Evolutionary conservation across 2,113 vertebrate species (phyloP), one percentile per base, ranked within the genome.

Genomic region (Stomatorhinus ivindoensis): DNA sequence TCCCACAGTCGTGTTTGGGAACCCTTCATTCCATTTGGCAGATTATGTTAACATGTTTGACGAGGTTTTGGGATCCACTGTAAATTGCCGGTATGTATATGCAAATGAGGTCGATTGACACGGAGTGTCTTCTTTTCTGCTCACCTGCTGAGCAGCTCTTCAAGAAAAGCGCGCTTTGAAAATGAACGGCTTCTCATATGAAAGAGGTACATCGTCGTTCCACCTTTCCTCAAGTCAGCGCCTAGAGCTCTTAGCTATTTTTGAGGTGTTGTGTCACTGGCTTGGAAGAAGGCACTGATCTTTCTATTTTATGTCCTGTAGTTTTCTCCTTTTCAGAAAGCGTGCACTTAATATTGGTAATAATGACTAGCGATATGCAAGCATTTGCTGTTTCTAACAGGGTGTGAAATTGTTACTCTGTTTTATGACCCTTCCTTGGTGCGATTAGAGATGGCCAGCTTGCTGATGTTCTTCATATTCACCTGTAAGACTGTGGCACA

Each of bases 91-190:
- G 46, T 13, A 19, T 76, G 42, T 47, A 47, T 88, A 88, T 73
- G 58, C 87, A 69, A 88, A 88, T 88, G 11, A 47, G 13, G 4
- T 7, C 15, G 9, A 27, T 73, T 69, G 3, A 92, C 91, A 21
- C 17, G 92, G 92, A 90, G 89, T 92, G 91, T 93, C 92, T 92
- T 92, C 90, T 91, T 87, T 24, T 44, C 39, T 1, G 39, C 86
- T 87, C 53, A 61, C 39, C 86, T 87, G 51, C 53, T 27, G 53
- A 87, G 53, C 86, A 44, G 31, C 86, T 44, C 86, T 61, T 61
- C 44, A 9, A 21, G 39, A 44, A 65, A 53, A 61, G 39, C 7
- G 17, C 10, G 24, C 51, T 87, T 61, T 87, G 86, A 87, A 31
- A 87, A 55, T 44, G 35, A 48, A 7, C 2, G 3, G 86, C 51